A percentile compares a stretch with the other conserved stretches of the same genome.
Evolutionary conservation across 2,797 vertebrate species (phyloP).

Genomic region (Hoplostethus atlanticus): DNA sequence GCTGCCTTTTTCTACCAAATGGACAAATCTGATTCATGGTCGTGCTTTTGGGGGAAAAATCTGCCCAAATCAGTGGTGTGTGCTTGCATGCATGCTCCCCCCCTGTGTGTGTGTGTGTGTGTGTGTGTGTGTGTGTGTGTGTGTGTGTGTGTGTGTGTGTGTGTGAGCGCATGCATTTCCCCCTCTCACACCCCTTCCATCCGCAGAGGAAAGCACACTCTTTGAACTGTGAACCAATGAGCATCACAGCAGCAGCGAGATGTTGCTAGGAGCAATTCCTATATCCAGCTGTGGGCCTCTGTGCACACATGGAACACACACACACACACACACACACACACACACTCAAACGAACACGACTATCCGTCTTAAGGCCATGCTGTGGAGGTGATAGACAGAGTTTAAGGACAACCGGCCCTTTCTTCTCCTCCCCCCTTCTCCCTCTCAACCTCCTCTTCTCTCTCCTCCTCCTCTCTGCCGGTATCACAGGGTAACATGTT

Average conservation of each 20-base stretch:
- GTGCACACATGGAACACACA: constrained; percentile 24
- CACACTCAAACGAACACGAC: constrained; percentile 41
- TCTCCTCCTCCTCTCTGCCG: constrained; percentile 9
- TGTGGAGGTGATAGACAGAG: constrained; percentile 41
- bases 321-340: constrained; percentile 41
- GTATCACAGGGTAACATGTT: constrained; percentile 43
- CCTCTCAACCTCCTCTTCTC: constrained; percentile 1
- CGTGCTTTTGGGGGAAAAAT: constrained; percentile 27
- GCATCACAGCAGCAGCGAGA: constrained; percentile 66
- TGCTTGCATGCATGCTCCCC: not conserved
- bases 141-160: not conserved
- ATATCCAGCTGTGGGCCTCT: constrained; percentile 73
- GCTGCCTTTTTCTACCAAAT: constrained; percentile 36
- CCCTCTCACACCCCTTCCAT: constrained; percentile 37
- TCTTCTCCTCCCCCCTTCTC: constrained; percentile 3
- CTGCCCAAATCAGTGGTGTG: constrained; percentile 36
- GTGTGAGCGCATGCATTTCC: constrained; percentile 17
- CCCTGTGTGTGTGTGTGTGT: not conserved
- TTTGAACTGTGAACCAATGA: constrained; percentile 81
- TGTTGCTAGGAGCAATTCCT: constrained; percentile 71
- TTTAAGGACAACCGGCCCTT: constrained; percentile 27
- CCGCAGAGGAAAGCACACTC: constrained; percentile 67
- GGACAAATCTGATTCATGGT: constrained; percentile 48
- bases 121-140: constrained; percentile 8
- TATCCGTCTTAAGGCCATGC: constrained; percentile 51